These are phyloP conservation scores for Drosophila sproati DNA, from an alignment of 1,140 invertebrate genomes.

Conservation along the genomic window DNA sequence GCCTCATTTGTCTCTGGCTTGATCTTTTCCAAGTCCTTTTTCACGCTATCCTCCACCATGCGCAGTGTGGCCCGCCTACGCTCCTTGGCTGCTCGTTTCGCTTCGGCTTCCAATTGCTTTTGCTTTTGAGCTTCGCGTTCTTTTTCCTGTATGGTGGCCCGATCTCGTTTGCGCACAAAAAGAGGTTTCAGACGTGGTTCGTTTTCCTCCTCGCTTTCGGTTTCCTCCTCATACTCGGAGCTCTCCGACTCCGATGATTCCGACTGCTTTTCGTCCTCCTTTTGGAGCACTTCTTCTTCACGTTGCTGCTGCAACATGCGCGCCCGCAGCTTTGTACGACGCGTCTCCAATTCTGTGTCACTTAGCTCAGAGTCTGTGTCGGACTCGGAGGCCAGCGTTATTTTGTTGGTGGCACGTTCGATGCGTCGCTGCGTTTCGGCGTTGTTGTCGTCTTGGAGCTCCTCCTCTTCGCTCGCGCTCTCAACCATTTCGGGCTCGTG, in stretches of 20 bases:
- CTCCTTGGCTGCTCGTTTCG: constrained; percentile 92
- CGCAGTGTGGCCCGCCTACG: constrained; percentile 93
- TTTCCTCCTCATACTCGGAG: constrained; percentile 90
- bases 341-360: constrained; percentile 93
- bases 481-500: constrained; percentile 91
- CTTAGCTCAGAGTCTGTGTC: constrained; percentile 89
- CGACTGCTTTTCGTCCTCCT: constrained; percentile 91
- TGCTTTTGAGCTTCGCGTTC: constrained; percentile 94
- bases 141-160: constrained; percentile 97
- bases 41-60: constrained; percentile 95
- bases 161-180: constrained; percentile 97
- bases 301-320: constrained; percentile 89
- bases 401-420: constrained; percentile 80
- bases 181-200: constrained; percentile 96
- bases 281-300: constrained; percentile 86
- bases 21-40: constrained; percentile 88
- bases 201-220: constrained; percentile 88
- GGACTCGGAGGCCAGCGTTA: constrained; percentile 88
- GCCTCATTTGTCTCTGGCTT: constrained; percentile 87
- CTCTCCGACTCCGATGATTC: constrained; percentile 90
- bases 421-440: constrained; percentile 72
- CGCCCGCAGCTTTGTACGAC: constrained; percentile 89
- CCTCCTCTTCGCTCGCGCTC: constrained; percentile 87
- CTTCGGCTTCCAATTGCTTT: constrained; percentile 92
- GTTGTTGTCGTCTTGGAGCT: constrained; percentile 67